phyloP scores from a whole-genome alignment of 92 coral and sea anemone species.

The Zoanthus gigantus region DNA sequence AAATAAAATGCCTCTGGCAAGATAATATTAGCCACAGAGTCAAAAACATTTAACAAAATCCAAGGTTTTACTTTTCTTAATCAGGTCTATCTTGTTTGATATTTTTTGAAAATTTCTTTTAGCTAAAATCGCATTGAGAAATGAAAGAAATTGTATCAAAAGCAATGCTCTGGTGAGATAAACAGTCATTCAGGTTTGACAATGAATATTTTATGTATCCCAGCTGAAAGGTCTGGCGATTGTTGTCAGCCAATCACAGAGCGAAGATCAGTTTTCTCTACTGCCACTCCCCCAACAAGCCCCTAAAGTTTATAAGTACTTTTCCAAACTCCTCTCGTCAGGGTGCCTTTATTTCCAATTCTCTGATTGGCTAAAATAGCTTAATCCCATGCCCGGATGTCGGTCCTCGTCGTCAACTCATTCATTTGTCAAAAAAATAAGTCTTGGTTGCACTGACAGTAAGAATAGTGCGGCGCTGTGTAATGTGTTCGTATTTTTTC shows the following conservation, averaged over 20 bases:
- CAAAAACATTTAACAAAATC: too few species aligned
- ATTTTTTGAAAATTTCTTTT: not conserved
- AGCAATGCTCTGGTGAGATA: not conserved
- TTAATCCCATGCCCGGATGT: slow-evolving; percentile 27
- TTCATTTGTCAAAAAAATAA: slow-evolving; percentile 47
- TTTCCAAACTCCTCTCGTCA: slow-evolving; percentile 11
- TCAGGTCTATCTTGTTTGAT: not conserved
- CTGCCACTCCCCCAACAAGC: slow-evolving; percentile 26
- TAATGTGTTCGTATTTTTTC: not conserved
- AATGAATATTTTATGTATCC: slow-evolving; percentile 31
- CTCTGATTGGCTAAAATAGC: slow-evolving; percentile 16
- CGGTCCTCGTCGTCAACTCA: not conserved
- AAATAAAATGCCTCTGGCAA: not conserved
- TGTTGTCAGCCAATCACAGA: slow-evolving; percentile 9
- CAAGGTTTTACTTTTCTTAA: too few species aligned
- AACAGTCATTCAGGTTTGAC: not conserved
- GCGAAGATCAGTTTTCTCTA: not conserved
- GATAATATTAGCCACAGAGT: not conserved
- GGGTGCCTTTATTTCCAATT: not conserved
- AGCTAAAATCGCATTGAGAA: not conserved
- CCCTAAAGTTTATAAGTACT: slow-evolving; percentile 7
- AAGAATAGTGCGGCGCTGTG: not conserved
- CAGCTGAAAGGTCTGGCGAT: slow-evolving; percentile 17
- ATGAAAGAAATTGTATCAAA: not conserved
- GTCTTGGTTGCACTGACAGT: slow-evolving; percentile 5